A percentile compares a stretch with the other conserved stretches of the same genome.
phyloP scores from a whole-genome alignment of 2,797 vertebrate species.

The Benthosema pterotum region DNA sequence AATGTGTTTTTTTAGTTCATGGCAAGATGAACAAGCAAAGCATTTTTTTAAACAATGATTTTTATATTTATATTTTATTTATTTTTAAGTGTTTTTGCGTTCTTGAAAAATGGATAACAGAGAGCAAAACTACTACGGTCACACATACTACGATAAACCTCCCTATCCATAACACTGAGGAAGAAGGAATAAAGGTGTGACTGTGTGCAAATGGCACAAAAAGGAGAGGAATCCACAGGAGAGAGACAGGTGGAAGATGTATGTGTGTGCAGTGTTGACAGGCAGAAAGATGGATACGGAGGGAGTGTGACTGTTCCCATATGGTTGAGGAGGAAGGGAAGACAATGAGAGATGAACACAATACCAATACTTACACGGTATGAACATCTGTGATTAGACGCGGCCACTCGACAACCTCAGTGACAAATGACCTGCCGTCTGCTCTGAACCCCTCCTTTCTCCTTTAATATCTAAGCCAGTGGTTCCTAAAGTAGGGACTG shows the following conservation, averaged over 20 bases:
- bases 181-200: constrained; percentile 41
- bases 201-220: constrained; percentile 61
- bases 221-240: constrained; percentile 26
- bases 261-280: constrained; percentile 64
- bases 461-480: too few species aligned
- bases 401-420: background rate
- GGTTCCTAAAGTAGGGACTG: too few species aligned
- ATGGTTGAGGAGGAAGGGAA: constrained; percentile 15
- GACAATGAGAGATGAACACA: constrained; percentile 32
- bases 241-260: constrained; percentile 58
- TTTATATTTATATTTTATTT: too few species aligned
- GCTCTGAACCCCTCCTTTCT: too few species aligned
- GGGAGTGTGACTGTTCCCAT: constrained; percentile 54
- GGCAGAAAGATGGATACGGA: constrained; percentile 64
- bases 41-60: too few species aligned
- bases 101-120: background rate
- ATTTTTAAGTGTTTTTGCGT: too few species aligned
- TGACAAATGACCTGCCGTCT: too few species aligned
- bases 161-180: background rate
- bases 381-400: background rate
- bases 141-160: constrained; percentile 17
- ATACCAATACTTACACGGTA: constrained; percentile 1
- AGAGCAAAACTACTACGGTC: background rate
- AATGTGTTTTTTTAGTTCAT: too few species aligned
- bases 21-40: too few species aligned